phyloP scores from a whole-genome alignment of 1,140 invertebrate species.

The Tigriopus japonicus region DNA sequence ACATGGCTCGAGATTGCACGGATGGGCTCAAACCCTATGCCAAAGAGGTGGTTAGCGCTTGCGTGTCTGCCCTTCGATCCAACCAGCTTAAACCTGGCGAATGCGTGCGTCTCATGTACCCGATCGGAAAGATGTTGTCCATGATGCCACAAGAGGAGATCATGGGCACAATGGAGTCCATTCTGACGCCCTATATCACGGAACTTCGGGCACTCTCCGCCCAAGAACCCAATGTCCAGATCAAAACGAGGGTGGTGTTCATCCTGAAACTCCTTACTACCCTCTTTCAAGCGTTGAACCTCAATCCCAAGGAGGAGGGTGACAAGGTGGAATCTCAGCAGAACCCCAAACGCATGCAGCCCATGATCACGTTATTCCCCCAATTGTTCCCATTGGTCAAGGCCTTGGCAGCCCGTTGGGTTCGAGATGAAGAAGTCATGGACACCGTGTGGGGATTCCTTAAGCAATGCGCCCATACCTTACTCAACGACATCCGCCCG shows the following conservation, averaged over 20 bases:
- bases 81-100: slow-evolving; percentile 39
- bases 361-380: slow-evolving; percentile 34
- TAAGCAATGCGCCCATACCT: slow-evolving; percentile 42
- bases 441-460: slow-evolving; percentile 46
- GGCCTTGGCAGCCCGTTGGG: slow-evolving; percentile 34
- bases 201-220: slow-evolving; percentile 34
- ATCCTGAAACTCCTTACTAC: slow-evolving; percentile 47
- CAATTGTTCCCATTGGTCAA: slow-evolving; percentile 38
- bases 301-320: background rate
- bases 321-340: background rate
- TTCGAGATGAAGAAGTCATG: slow-evolving; percentile 33
- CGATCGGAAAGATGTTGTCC: slow-evolving; percentile 50
- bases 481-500: slow-evolving; percentile 41
- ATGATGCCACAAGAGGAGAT: slow-evolving; percentile 40
- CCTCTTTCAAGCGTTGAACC: slow-evolving; percentile 43
- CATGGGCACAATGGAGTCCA: slow-evolving; percentile 43
- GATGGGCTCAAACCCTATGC: slow-evolving; percentile 47
- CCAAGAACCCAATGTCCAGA: slow-evolving; percentile 23
- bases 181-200: slow-evolving; percentile 43
- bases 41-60: slow-evolving; percentile 41
- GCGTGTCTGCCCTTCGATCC: slow-evolving; percentile 33
- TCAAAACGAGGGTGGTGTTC: slow-evolving; percentile 30
- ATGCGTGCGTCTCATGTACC: slow-evolving; percentile 48
- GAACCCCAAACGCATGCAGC: slow-evolving; percentile 25
- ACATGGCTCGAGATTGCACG: slow-evolving; percentile 57